Percentiles rank a stretch among this genome's conserved stretches.
phyloP scores from a whole-genome alignment of 64 coral and sea anemone genomes.

The Actinia tenebrosa region DNA sequence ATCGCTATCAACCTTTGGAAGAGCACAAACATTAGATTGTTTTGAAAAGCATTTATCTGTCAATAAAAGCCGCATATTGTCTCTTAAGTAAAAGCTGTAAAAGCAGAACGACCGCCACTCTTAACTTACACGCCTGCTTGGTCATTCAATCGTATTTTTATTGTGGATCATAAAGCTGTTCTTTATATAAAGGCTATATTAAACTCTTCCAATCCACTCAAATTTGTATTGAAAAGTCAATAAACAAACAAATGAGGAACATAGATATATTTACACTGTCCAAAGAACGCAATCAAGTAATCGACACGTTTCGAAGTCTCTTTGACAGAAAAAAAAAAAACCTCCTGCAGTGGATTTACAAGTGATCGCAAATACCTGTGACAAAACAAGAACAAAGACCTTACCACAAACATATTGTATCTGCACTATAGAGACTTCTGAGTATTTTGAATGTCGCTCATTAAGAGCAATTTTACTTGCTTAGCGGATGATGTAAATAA shows the following conservation, averaged over 20 bases:
- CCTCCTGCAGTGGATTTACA: slow-evolving; percentile 12
- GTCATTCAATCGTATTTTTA: slow-evolving; percentile 14
- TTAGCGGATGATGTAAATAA: slow-evolving; percentile 26
- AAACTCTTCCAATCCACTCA: slow-evolving; percentile 20
- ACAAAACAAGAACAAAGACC: slow-evolving; percentile 16
- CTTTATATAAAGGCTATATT: background rate
- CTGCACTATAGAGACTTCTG: background rate
- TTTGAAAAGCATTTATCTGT: slow-evolving; percentile 13
- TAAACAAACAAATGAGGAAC: slow-evolving; percentile 12
- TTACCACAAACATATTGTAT: slow-evolving; percentile 2
- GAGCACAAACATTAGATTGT: slow-evolving; percentile 11
- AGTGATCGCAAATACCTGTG: slow-evolving; percentile 8
- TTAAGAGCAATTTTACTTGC: slow-evolving; percentile 3
- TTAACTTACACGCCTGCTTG: slow-evolving; percentile 11
- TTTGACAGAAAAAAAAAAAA: background rate
- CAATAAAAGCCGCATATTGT: slow-evolving; percentile 10
- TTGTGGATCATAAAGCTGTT: slow-evolving; percentile 4
- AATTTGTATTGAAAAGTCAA: slow-evolving; percentile 15
- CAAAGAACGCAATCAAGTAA: slow-evolving; percentile 13
- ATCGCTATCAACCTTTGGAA: background rate
- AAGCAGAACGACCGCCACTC: slow-evolving; percentile 8
- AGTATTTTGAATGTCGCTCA: background rate
- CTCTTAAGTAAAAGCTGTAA: slow-evolving; percentile 14
- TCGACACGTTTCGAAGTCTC: slow-evolving; percentile 18
- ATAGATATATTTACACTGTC: slow-evolving; percentile 15